phyloP scores from a whole-genome alignment of 2,113 vertebrate genomes.

The Oryzias celebensis region DNA sequence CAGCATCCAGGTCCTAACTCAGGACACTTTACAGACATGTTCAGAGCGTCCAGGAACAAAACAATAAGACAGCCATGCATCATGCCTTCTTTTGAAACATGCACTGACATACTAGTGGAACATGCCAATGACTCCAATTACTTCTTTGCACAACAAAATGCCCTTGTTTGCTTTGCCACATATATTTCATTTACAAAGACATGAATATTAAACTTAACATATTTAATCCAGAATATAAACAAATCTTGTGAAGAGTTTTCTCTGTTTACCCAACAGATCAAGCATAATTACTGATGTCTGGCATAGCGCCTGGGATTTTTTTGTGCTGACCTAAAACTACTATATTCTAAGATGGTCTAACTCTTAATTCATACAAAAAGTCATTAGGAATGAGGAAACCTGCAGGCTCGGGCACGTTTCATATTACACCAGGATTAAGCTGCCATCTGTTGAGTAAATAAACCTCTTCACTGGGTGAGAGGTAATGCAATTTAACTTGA shows the following conservation, averaged over 20 bases:
- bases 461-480: constrained; percentile 55
- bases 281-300: background rate
- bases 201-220: too few species aligned
- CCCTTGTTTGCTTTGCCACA: too few species aligned
- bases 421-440: constrained; percentile 45
- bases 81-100: constrained; percentile 15
- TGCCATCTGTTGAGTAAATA: constrained; percentile 66
- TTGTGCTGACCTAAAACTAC: background rate
- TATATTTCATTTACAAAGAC: too few species aligned
- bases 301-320: constrained; percentile 9
- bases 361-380: constrained; percentile 26
- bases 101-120: background rate
- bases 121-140: too few species aligned
- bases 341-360: background rate
- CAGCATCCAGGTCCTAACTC: constrained; percentile 21
- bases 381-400: constrained; percentile 29
- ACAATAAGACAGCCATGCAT: constrained; percentile 46
- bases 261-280: background rate
- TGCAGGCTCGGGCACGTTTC: constrained; percentile 41
- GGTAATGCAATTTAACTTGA: constrained; percentile 65
- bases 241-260: too few species aligned
- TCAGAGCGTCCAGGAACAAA: constrained; percentile 4
- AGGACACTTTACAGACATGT: constrained; percentile 26
- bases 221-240: too few species aligned
- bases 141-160: too few species aligned